Conservation (phyloP, 2,797 vertebrate species). For the Neosilurus mollespiculum region DNA sequence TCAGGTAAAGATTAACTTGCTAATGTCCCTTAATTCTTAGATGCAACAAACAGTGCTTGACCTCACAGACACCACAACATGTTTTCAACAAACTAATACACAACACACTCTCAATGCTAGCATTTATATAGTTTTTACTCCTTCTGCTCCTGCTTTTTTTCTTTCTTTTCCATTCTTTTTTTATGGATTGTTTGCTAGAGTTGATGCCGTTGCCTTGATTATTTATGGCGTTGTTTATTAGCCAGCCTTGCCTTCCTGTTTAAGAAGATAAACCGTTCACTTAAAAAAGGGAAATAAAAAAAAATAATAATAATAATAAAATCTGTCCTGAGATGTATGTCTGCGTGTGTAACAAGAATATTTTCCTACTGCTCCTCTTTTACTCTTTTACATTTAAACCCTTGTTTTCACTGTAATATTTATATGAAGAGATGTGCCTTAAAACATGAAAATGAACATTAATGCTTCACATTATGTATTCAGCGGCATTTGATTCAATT, state of each 20-base stretch:
- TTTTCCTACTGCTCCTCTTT: constrained; percentile 48
- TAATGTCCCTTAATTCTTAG: constrained; percentile 69
- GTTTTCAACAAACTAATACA: constrained; percentile 13
- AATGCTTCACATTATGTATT: constrained; percentile 64
- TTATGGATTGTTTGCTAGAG: background rate
- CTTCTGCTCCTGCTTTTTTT: constrained; percentile 53
- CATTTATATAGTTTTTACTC: background rate
- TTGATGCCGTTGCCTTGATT: constrained; percentile 56
- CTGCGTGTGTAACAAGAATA: constrained; percentile 67
- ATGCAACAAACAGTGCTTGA: constrained; percentile 55
- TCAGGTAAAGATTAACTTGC: constrained; percentile 81
- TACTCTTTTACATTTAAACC: constrained; percentile 60
- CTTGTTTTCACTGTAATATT: constrained; percentile 72
- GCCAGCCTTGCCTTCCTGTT: constrained; percentile 61
- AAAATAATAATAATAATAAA: background rate
- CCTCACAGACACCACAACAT: constrained; percentile 25
- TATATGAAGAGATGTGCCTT: constrained; percentile 55
- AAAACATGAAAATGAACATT: constrained; percentile 66
- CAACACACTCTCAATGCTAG: background rate
- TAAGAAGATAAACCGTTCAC: constrained; percentile 73
- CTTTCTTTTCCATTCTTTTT: background rate
- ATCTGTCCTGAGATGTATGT: constrained; percentile 45
- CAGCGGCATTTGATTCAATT: constrained; percentile 75
- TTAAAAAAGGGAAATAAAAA: constrained; percentile 54
- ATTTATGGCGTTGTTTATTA: constrained; percentile 71